Evolutionary conservation across 2,888 invertebrate species (phyloP), one percentile per base, ranked within the genome.

Genomic region (Hypercompe scribonia): DNA sequence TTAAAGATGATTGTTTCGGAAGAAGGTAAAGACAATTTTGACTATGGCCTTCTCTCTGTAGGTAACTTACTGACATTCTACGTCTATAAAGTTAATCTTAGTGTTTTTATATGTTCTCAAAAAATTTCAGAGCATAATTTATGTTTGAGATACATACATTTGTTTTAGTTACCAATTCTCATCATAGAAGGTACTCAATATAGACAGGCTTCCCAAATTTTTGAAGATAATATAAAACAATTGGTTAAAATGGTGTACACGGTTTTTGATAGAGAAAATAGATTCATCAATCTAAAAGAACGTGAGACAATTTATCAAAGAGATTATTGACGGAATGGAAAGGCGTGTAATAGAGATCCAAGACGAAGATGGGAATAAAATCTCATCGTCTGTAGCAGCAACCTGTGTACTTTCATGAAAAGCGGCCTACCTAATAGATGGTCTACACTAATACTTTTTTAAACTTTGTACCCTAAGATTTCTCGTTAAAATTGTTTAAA

Each of bases 401-500:
- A 4, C 28, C 4, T 58, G 28, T 3, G 46, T n/a, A 3, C 28
- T 28, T 13, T 58, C n/a, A 58, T 28, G 58, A n/a, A 24, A 50
- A 21, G 18, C 2, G 50, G n/a, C n/a, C n/a, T n/a, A n/a, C n/a
- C n/a, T n/a, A n/a, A n/a, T n/a, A n/a, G 24, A 50, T 50, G 2
- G 10, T 24, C 24, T 50, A 10, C 24, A 7, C 50, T 24, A 24
- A 21, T 21, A 21, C 8, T 24, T 50, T 33, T 33, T 21, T 34
- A 0, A n/a, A n/a, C 28, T 46, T 50, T 33, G 21, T 24, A 24
- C 28, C 28, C 5, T 46, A 31, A 28, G 15, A 58, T 36, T 54
- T 7, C 34, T 28, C 24, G 21, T 78, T 7, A 7, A 63, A 77
- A 76, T 63, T 64, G 79, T 78, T 78, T 34, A 10, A 7, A 82